A percentile compares a stretch with the other conserved stretches of the same genome.
Evolutionary conservation across 1,140 invertebrate genomes (phyloP).

Genomic region (Zaprionus capensis): DNA sequence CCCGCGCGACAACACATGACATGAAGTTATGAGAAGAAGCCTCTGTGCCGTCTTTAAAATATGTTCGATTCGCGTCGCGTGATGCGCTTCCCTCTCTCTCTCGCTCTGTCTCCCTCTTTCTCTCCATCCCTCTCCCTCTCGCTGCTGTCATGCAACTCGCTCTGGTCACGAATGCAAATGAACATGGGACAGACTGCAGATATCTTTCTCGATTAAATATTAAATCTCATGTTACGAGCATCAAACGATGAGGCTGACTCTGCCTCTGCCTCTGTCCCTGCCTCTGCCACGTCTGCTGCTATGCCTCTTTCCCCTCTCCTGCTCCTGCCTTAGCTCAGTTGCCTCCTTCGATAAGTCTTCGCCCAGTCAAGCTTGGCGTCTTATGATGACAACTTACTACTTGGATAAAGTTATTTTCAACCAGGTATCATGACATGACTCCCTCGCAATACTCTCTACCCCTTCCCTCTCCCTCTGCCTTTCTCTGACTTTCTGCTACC

Average conservation of each 20-base stretch:
- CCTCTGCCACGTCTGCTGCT: not conserved
- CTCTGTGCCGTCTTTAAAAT: constrained; percentile 31
- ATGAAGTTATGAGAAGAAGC: constrained; percentile 42
- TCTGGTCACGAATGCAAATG: constrained; percentile 75
- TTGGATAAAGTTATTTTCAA: constrained; percentile 4
- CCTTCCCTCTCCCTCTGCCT: not conserved
- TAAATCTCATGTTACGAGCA: constrained; percentile 67
- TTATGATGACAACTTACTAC: constrained; percentile 62
- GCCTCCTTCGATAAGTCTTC: constrained; percentile 8
- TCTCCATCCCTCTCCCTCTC: constrained; percentile 36
- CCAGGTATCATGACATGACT: constrained; percentile 42
- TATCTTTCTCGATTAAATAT: constrained; percentile 42
- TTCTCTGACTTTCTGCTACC: not conserved
- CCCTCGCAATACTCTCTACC: not conserved
- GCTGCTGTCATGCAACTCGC: constrained; percentile 54
- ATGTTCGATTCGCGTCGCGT: constrained; percentile 53
- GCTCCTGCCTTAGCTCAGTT: not conserved
- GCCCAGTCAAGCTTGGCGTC: constrained; percentile 30
- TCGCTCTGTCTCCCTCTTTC: constrained; percentile 28
- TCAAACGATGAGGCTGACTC: constrained; percentile 50
- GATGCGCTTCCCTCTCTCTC: constrained; percentile 52
- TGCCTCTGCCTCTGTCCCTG: not conserved
- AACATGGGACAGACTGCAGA: constrained; percentile 37
- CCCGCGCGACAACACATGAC: constrained; percentile 26
- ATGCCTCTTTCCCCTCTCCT: not conserved